Evolutionary conservation across 2,113 vertebrate species (phyloP).

Genomic region (Ageneiosus marmoratus): DNA sequence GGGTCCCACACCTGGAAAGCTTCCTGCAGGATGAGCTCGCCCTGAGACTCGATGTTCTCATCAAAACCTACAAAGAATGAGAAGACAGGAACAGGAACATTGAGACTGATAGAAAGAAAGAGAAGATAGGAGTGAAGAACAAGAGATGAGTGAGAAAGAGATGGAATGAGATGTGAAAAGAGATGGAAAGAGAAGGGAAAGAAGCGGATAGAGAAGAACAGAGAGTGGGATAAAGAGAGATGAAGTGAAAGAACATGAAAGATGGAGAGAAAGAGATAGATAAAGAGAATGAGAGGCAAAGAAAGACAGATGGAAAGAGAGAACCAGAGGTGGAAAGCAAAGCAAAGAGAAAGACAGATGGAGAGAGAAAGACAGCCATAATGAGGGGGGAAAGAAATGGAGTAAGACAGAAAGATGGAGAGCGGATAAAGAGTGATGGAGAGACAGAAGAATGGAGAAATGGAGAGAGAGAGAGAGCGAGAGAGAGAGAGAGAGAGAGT

Average conservation of each 20-base stretch:
- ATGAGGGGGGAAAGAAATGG: neutral
- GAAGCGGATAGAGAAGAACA: neutral
- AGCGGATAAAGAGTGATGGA: neutral
- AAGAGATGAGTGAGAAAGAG: no score
- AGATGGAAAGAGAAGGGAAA: neutral
- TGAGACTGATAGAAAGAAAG: no score
- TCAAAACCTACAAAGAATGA: slow-evolving; percentile 86
- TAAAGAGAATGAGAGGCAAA: neutral
- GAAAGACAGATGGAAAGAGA: neutral
- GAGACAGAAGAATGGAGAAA: neutral
- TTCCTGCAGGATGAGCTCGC: slow-evolving; percentile 97
- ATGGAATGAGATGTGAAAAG: no score
- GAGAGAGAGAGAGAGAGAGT: neutral
- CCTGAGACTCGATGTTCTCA: slow-evolving; percentile 97
- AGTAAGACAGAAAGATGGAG: neutral
- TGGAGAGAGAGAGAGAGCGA: neutral
- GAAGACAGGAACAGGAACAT: no score
- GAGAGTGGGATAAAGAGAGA: neutral
- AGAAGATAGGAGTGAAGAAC: neutral
- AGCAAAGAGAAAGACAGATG: no score
- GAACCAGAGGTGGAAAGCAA: no score
- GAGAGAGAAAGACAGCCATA: neutral
- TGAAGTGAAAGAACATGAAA: no score
- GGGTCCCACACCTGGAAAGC: slow-evolving; percentile 99
- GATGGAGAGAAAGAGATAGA: neutral